A percentile compares a stretch with the other conserved stretches of the same genome.
These are phyloP conservation scores for Callyntrura sp. DNA, from an alignment of 2,888 invertebrate species.

Conservation along the genomic window DNA sequence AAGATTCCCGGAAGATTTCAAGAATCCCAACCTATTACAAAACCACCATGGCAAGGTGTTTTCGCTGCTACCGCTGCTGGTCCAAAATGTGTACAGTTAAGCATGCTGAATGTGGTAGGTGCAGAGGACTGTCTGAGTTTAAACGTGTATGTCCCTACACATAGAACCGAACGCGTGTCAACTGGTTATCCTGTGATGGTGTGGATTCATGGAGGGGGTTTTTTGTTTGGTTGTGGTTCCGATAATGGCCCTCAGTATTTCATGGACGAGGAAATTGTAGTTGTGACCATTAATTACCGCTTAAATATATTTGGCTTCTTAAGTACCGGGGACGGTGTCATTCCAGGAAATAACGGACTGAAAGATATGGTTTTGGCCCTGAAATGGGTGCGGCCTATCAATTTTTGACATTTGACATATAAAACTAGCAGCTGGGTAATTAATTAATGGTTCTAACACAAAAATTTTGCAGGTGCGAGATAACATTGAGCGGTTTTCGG, in stretches of 20 bases:
- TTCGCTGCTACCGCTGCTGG: no score
- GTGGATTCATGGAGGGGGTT: slow-evolving; percentile 55
- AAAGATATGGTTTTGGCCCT: slow-evolving; percentile 10
- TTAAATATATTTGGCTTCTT: slow-evolving; percentile 57
- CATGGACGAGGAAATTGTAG: slow-evolving; percentile 55
- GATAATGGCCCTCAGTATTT: slow-evolving; percentile 39
- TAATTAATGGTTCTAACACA: no score
- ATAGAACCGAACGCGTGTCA: neutral
- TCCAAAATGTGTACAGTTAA: no score
- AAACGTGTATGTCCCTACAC: neutral
- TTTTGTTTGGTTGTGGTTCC: slow-evolving; percentile 14
- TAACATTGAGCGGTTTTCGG: neutral
- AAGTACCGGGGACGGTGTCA: slow-evolving; percentile 12
- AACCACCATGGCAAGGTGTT: no score
- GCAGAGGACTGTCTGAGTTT: neutral
- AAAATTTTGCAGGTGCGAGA: no score
- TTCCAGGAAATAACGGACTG: slow-evolving; percentile 58
- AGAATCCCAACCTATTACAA: no score
- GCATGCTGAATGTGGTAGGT: no score
- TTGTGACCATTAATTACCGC: slow-evolving; percentile 68
- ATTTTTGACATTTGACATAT: no score
- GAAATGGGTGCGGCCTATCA: no score
- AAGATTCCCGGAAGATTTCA: no score
- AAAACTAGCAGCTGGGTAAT: no score
- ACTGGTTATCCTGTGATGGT: slow-evolving; percentile 42